Evolutionary conservation across 1,140 invertebrate genomes (phyloP).

Genomic region (Neodiprion lecontei): DNA sequence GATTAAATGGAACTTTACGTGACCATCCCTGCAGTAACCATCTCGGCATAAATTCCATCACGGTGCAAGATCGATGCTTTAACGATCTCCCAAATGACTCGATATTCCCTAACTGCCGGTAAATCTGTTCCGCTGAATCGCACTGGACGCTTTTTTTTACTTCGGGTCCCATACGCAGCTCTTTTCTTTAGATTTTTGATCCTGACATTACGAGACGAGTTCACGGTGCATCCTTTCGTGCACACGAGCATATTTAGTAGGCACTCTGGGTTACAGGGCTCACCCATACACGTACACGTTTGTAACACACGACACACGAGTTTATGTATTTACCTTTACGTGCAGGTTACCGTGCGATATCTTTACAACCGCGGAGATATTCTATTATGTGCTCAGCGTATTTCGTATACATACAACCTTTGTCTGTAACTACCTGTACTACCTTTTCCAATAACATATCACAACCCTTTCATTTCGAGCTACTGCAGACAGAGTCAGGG

Average conservation of each 20-base stretch:
- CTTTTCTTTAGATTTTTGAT: background rate
- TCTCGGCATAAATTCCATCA: background rate
- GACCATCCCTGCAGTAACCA: background rate
- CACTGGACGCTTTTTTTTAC: background rate
- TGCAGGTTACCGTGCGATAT: background rate
- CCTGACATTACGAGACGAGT: background rate
- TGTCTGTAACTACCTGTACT: background rate
- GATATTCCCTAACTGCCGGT: background rate
- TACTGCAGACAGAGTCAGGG: too few relatives aligned
- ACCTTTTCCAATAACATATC: background rate
- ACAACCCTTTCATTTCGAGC: too few relatives aligned
- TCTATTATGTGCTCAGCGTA: background rate
- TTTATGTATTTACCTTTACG: constrained; percentile 6
- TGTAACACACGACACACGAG: background rate
- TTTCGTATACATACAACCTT: background rate
- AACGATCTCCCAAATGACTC: too few relatives aligned
- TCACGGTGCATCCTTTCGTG: background rate
- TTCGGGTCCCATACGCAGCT: too few relatives aligned
- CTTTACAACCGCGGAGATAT: background rate
- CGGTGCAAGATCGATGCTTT: too few relatives aligned
- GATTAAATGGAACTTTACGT: background rate
- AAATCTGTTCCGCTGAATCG: background rate
- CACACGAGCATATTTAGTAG: background rate
- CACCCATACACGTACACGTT: background rate
- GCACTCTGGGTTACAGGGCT: background rate